Percentiles rank a stretch among this genome's conserved stretches.
phyloP scores from a whole-genome alignment of 2,888 invertebrate genomes.

The Mayetiola destructor region DNA sequence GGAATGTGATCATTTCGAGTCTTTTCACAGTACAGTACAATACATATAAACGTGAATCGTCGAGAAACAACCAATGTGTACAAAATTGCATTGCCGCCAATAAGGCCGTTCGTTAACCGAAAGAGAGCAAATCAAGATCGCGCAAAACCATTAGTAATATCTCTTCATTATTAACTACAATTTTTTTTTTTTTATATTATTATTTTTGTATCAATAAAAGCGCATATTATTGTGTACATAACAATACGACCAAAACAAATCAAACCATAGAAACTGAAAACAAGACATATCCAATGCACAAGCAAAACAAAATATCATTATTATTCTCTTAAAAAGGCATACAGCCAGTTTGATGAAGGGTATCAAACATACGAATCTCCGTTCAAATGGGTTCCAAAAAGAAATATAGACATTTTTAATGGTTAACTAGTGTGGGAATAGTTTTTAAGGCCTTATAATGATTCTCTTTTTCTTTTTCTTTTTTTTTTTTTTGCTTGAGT shows the following conservation, averaged over 20 bases:
- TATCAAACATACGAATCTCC: constrained; percentile 4
- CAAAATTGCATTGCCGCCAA: no score
- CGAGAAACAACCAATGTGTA: neutral
- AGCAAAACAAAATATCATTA: no score
- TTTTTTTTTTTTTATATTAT: no score
- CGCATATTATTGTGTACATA: no score
- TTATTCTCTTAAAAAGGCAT: constrained; percentile 4
- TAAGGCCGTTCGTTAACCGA: no score
- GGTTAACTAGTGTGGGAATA: constrained; percentile 8
- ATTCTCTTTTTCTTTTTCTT: neutral
- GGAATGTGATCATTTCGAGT: constrained; percentile 14
- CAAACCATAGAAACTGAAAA: no score
- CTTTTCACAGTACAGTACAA: constrained; percentile 5
- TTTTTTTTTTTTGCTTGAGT: neutral
- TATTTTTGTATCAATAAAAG: no score
- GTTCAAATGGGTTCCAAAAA: constrained; percentile 2
- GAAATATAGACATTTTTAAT: constrained; percentile 12
- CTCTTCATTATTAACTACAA: no score
- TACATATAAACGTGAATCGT: neutral
- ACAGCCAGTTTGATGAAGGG: neutral
- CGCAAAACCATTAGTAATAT: no score
- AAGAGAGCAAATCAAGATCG: no score
- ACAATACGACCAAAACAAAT: no score
- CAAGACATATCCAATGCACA: no score
- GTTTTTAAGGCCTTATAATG: neutral